These are phyloP conservation scores for Pristionchus japonicus DNA, from an alignment of 2,888 invertebrate genomes.

Conservation along the genomic window DNA sequence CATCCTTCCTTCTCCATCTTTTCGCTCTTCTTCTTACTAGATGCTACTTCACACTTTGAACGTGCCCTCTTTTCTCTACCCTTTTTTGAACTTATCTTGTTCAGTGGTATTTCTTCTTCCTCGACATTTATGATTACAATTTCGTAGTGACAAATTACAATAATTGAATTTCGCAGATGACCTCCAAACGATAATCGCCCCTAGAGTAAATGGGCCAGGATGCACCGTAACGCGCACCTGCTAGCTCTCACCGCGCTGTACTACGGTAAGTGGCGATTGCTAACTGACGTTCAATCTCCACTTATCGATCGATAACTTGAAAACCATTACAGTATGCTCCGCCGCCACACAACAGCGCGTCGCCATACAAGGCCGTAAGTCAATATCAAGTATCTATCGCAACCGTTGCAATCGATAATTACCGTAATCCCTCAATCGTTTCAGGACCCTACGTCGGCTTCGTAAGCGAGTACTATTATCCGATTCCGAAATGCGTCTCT, in stretches of 20 bases:
- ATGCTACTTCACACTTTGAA: not conserved
- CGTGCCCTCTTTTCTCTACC: no score
- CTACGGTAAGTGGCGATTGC: not conserved
- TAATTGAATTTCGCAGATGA: no score
- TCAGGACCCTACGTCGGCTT: constrained; percentile 38
- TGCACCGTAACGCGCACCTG: constrained; percentile 1
- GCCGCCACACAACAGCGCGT: constrained; percentile 15
- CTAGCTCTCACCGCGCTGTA: not conserved
- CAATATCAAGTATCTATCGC: not conserved
- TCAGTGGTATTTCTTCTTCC: no score
- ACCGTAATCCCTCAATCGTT: not conserved
- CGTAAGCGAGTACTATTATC: constrained; percentile 7
- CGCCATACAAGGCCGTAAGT: not conserved
- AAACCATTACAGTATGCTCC: not conserved
- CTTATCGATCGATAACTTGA: not conserved
- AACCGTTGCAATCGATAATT: not conserved
- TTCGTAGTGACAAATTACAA: not conserved
- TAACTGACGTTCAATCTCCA: not conserved
- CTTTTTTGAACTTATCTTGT: no score
- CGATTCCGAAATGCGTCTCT: constrained; percentile 7
- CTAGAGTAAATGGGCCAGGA: not conserved
- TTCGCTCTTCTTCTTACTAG: not conserved
- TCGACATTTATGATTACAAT: no score
- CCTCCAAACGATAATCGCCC: not conserved
- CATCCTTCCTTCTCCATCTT: not conserved